A percentile compares a stretch with the other conserved stretches of the same genome.
phyloP scores from a whole-genome alignment of 2,797 vertebrate genomes.

The Platalea minor region DNA sequence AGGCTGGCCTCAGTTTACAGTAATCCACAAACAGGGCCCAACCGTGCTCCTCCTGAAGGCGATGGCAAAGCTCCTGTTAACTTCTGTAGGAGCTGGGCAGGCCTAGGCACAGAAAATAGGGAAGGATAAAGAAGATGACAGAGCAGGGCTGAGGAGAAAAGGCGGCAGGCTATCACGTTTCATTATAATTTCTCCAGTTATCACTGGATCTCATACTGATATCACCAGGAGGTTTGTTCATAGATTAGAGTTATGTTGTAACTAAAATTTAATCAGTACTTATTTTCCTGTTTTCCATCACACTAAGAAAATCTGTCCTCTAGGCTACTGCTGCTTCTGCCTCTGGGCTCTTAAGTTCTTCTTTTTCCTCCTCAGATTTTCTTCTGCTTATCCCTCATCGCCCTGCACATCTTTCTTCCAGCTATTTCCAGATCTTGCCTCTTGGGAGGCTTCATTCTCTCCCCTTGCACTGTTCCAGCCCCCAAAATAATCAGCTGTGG shows the following conservation, averaged over 20 bases:
- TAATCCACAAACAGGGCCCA: neutral
- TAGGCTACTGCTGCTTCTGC: neutral
- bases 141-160: neutral
- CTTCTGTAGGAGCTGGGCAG: neutral
- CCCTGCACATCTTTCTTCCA: neutral
- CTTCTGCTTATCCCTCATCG: neutral
- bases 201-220: neutral
- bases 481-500: neutral
- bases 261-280: neutral
- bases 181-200: neutral
- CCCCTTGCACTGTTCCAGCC: neutral
- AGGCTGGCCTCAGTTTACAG: neutral
- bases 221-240: conserved; percentile 3
- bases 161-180: neutral
- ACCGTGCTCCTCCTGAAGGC: neutral
- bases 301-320: neutral
- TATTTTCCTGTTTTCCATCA: neutral
- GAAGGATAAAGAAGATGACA: neutral
- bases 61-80: neutral
- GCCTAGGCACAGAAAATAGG: neutral
- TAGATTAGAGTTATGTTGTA: neutral
- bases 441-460: neutral
- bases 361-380: neutral
- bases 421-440: neutral
- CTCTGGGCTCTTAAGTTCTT: neutral